These are phyloP conservation scores for Pogoniulus pusillus DNA, from an alignment of 2,797 vertebrate genomes.

Conservation along the genomic window DNA sequence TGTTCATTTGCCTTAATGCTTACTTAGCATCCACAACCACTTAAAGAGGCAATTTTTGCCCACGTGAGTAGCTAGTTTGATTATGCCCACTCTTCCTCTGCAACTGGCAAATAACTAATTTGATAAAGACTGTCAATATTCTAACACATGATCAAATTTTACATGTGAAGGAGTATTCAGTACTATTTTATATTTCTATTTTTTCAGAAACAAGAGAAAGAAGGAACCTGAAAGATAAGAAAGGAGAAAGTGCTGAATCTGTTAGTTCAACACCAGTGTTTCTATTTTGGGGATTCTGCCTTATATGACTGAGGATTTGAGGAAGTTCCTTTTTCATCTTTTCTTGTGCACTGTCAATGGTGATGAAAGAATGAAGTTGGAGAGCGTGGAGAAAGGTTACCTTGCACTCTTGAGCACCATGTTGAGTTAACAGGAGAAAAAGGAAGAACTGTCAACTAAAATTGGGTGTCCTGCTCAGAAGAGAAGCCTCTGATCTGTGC, in stretches of 20 bases:
- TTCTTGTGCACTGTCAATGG: neutral
- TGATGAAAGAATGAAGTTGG: neutral
- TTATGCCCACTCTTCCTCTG: neutral
- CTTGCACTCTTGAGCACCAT: neutral
- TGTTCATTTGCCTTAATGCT: neutral
- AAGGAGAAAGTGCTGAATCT: conserved; percentile 1
- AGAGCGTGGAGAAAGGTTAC: neutral
- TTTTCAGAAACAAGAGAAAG: neutral
- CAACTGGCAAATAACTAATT: neutral
- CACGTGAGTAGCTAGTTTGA: neutral
- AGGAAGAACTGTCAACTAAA: neutral
- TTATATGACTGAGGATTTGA: neutral
- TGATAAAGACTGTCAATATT: neutral
- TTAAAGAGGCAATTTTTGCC: neutral
- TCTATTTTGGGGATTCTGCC: neutral
- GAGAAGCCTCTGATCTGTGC: conserved; percentile 24
- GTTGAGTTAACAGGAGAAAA: neutral
- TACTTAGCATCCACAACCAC: neutral
- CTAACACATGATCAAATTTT: neutral
- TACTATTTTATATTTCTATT: neutral
- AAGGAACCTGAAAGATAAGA: neutral
- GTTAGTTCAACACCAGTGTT: neutral
- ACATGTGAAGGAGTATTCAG: neutral
- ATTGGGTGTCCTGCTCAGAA: conserved; percentile 16
- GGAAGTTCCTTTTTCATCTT: conserved; percentile 12